These are phyloP conservation scores for Lepidonotus clava DNA, from an alignment of 2,888 invertebrate genomes.

Conservation along the genomic window DNA sequence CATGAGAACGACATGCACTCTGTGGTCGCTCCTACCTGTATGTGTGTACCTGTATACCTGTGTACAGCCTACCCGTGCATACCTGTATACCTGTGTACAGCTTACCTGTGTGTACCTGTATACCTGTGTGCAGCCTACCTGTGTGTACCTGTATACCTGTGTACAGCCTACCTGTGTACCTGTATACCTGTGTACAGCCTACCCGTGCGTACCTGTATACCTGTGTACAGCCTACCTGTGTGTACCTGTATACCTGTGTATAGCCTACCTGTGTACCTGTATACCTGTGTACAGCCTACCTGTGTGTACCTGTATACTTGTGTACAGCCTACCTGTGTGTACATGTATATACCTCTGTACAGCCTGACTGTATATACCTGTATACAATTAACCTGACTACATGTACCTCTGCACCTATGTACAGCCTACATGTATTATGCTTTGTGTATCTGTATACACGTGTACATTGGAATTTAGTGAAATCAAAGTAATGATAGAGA, in stretches of 20 bases:
- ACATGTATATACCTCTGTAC: not conserved
- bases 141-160: not conserved
- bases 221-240: too few species aligned
- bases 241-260: not conserved
- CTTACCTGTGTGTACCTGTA: not conserved
- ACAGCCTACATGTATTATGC: not conserved
- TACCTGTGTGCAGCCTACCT: not conserved
- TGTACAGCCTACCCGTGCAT: not conserved
- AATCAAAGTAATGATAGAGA: too few species aligned
- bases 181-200: not conserved
- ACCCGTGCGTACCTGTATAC: too few species aligned
- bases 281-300: not conserved
- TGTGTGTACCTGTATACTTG: not conserved
- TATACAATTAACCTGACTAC: not conserved
- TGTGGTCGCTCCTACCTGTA: too few species aligned
- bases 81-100: not conserved
- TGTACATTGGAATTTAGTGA: too few species aligned
- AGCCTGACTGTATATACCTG: not conserved
- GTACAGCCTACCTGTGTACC: not conserved
- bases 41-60: too few species aligned
- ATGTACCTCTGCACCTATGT: not conserved
- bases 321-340: not conserved
- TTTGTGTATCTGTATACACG: too few species aligned
- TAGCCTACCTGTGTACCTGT: too few species aligned
- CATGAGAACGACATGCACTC: constrained; percentile 8